These are phyloP conservation scores for Nothocercus nigrocapillus DNA, from an alignment of 2,113 vertebrate species.

Conservation along the genomic window DNA sequence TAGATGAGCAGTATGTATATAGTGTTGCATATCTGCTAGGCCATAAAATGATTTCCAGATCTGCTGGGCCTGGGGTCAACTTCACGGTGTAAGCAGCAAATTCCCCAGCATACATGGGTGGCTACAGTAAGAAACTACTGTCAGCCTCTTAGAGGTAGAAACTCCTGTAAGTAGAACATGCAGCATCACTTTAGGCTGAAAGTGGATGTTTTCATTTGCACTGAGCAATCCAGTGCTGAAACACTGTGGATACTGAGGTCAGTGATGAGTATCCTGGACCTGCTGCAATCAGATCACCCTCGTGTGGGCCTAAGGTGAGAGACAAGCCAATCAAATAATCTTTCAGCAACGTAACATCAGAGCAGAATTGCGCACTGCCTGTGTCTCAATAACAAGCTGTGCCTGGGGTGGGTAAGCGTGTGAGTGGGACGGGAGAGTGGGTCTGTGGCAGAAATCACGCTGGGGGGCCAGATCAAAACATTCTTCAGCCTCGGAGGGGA, in stretches of 20 bases:
- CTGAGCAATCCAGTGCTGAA: background rate
- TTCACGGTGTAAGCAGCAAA: background rate
- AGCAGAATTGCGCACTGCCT: slow-evolving; percentile 18
- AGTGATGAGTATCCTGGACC: accelerated
- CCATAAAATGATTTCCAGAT: background rate
- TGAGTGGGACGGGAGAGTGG: background rate
- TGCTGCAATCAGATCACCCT: background rate
- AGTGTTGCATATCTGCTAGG: background rate
- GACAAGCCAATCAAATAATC: slow-evolving; percentile 56
- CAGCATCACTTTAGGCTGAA: background rate
- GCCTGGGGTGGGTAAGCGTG: background rate
- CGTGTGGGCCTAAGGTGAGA: background rate
- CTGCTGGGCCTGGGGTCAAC: background rate
- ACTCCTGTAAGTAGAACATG: background rate
- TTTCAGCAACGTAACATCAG: slow-evolving; percentile 35
- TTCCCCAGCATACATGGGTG: background rate
- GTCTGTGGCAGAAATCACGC: slow-evolving; percentile 6
- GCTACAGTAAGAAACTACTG: background rate
- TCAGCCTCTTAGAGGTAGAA: background rate
- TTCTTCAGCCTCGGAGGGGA: slow-evolving; percentile 15
- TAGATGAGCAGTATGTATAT: background rate
- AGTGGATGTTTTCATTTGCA: background rate
- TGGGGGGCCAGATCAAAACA: slow-evolving; percentile 51
- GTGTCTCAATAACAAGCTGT: background rate
- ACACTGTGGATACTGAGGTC: background rate